A percentile compares a stretch with the other conserved stretches of the same genome.
Evolutionary conservation across 2,888 invertebrate species (phyloP).

Genomic region (Eupithecia exiguata): DNA sequence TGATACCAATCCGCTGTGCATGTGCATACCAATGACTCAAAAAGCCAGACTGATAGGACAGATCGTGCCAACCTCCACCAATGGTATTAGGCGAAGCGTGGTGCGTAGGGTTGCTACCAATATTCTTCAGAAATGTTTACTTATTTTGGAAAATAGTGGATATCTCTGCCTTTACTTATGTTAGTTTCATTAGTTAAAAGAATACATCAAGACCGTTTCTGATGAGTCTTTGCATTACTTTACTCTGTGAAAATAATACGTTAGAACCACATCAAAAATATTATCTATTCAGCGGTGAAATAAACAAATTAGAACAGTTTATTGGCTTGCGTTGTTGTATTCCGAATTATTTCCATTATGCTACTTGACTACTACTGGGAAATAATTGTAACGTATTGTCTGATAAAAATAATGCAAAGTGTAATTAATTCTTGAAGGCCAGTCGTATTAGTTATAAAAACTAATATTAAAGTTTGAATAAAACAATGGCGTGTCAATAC

Average conservation of each 20-base stretch:
- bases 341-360: too few species aligned
- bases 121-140: not conserved
- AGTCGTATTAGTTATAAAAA: too few species aligned
- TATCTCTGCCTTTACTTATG: not conserved
- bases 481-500: too few species aligned
- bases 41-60: not conserved
- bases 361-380: too few species aligned
- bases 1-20: not conserved
- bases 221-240: not conserved
- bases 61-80: constrained; percentile 59
- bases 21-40: not conserved
- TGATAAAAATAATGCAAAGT: too few species aligned
- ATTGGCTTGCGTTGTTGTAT: too few species aligned
- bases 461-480: too few species aligned
- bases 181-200: too few species aligned
- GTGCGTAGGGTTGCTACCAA: constrained; percentile 52
- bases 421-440: too few species aligned
- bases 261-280: not conserved
- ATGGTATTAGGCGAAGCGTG: constrained; percentile 57
- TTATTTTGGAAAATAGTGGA: not conserved
- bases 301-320: too few species aligned
- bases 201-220: not conserved
- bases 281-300: not conserved
- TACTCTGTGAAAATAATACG: not conserved
- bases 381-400: too few species aligned